These are phyloP conservation scores for Rhopalosiphum nymphaeae DNA, from an alignment of 2,888 invertebrate species.

Conservation along the genomic window DNA sequence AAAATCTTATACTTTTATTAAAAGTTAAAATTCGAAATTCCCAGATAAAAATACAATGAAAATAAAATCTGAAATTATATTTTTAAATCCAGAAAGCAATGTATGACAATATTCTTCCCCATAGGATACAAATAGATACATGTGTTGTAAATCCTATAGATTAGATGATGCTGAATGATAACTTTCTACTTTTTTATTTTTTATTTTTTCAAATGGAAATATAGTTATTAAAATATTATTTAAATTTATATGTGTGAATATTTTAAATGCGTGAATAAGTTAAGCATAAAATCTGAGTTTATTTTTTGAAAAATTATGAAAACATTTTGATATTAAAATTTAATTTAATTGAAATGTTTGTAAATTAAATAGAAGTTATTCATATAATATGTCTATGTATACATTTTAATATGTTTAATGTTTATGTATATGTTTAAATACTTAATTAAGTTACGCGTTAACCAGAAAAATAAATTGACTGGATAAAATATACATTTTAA, in stretches of 20 bases:
- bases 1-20: background rate
- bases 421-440: background rate
- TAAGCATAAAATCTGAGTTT: background rate
- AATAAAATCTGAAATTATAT: background rate
- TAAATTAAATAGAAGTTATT: background rate
- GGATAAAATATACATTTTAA: background rate
- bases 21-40: background rate
- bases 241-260: too few species aligned
- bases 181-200: background rate
- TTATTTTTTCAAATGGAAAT: background rate
- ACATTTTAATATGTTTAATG: background rate
- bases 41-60: background rate
- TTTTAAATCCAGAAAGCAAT: background rate
- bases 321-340: background rate
- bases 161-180: background rate
- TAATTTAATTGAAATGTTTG: background rate
- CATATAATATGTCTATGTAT: background rate
- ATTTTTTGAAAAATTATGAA: background rate
- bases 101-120: background rate
- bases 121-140: background rate
- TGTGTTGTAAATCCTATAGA: background rate
- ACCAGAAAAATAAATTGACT: background rate
- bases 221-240: background rate
- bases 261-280: background rate
- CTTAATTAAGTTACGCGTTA: background rate